These are phyloP conservation scores for Eublepharis macularius DNA, from an alignment of 2,113 vertebrate genomes.

Conservation along the genomic window DNA sequence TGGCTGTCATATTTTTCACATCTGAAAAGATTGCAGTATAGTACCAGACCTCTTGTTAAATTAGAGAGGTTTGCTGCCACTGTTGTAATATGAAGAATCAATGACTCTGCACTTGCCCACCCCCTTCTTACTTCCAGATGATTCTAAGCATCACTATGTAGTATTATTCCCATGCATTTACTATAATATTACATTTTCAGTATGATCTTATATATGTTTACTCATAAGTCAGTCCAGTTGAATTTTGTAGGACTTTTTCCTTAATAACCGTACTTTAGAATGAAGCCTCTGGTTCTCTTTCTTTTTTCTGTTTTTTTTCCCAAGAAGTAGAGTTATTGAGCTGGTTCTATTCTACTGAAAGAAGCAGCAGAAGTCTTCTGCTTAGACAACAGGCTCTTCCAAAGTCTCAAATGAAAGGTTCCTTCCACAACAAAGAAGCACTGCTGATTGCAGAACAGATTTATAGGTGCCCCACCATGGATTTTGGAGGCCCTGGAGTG, in stretches of 20 bases:
- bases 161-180: neutral
- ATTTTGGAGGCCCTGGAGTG: no score
- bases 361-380: no score
- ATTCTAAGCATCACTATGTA: neutral
- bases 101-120: neutral
- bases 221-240: neutral
- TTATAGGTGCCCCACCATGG: no score
- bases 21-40: slow-evolving; percentile 20
- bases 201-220: neutral
- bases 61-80: neutral
- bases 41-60: neutral
- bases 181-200: neutral
- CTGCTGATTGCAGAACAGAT: no score
- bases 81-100: neutral
- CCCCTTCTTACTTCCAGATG: neutral
- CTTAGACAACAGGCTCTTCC: no score
- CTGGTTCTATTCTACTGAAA: no score
- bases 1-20: slow-evolving; percentile 37
- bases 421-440: no score
- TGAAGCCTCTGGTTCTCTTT: no score
- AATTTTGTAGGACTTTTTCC: neutral
- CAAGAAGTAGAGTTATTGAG: no score
- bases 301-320: no score
- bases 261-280: neutral
- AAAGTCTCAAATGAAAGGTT: no score